Evolutionary conservation across 1,140 invertebrate species (phyloP).

Genomic region (Drosophila rufa): DNA sequence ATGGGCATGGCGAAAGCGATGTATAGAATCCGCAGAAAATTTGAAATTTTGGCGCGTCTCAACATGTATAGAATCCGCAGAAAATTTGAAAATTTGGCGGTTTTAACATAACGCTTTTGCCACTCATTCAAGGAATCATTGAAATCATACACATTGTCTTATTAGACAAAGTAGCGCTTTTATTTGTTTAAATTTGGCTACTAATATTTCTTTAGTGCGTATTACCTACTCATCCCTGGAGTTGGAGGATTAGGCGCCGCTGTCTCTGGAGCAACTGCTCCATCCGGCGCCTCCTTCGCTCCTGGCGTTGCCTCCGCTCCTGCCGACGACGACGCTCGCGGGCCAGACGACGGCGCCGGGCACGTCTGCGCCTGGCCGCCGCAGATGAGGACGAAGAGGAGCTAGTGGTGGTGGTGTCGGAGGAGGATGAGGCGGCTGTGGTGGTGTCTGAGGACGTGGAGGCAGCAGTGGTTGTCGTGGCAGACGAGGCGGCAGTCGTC

Average conservation of each 20-base stretch:
- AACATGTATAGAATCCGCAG: slow-evolving; percentile 7
- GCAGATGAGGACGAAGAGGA: slow-evolving; percentile 14
- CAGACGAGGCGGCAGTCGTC: slow-evolving; percentile 10
- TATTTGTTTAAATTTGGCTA: background rate
- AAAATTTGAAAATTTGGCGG: background rate
- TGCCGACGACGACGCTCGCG: slow-evolving; percentile 34
- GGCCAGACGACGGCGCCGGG: slow-evolving; percentile 23
- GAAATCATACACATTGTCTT: background rate
- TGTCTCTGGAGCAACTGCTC: slow-evolving; percentile 12
- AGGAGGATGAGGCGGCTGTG: slow-evolving; percentile 10
- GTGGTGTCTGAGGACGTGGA: slow-evolving; percentile 5
- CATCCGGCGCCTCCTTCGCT: slow-evolving; percentile 21
- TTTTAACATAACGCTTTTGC: background rate
- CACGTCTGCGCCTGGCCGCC: slow-evolving; percentile 32
- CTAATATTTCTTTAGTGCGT: background rate
- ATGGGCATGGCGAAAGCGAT: background rate
- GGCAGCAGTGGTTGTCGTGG: background rate
- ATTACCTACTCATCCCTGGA: slow-evolving; percentile 5
- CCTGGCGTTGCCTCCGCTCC: slow-evolving; percentile 18
- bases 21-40: slow-evolving; percentile 19
- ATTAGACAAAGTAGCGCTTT: background rate
- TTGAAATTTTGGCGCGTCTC: background rate
- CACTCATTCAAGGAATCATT: background rate
- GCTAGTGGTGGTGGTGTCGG: background rate
- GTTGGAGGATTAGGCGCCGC: slow-evolving; percentile 28